Conservation (phyloP, 2,113 vertebrate genomes). For the Ornithorhynchus anatinus region DNA sequence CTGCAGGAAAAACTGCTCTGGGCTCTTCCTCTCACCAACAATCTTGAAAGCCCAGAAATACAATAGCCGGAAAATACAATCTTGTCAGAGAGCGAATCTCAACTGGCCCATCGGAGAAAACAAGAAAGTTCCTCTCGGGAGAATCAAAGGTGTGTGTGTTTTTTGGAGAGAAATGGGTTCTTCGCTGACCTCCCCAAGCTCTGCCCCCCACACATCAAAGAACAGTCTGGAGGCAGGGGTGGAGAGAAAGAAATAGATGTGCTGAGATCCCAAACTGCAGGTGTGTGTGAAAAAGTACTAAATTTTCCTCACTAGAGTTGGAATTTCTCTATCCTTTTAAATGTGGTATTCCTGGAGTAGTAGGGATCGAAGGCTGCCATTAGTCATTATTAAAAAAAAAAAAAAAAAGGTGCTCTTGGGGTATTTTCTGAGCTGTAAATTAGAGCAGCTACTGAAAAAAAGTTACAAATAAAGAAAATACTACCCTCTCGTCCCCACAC, state of each 20-base stretch:
- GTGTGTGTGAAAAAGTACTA: not conserved
- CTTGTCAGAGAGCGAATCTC: not conserved
- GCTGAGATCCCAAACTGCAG: not conserved
- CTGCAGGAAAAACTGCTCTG: not conserved
- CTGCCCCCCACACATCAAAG: too few species aligned
- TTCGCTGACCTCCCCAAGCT: conserved; percentile 1
- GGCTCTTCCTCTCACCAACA: not conserved
- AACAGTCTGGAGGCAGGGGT: not conserved
- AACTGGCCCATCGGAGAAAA: not conserved
- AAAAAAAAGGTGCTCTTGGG: not conserved
- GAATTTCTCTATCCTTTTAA: not conserved
- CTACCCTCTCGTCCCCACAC: too few species aligned
- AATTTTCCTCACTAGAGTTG: not conserved
- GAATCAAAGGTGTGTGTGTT: not conserved
- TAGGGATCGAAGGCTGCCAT: too few species aligned
- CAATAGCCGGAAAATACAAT: not conserved
- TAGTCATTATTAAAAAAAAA: too few species aligned
- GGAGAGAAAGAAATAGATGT: not conserved
- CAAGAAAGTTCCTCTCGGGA: not conserved
- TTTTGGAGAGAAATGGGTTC: conserved; percentile 7
- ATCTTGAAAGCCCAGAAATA: not conserved
- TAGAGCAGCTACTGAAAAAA: not conserved
- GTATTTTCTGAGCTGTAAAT: not conserved
- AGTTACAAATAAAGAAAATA: conserved; percentile 8
- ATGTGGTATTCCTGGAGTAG: too few species aligned